Conservation (phyloP, 2,797 vertebrate species). For the Bradypodion pumilum region DNA sequence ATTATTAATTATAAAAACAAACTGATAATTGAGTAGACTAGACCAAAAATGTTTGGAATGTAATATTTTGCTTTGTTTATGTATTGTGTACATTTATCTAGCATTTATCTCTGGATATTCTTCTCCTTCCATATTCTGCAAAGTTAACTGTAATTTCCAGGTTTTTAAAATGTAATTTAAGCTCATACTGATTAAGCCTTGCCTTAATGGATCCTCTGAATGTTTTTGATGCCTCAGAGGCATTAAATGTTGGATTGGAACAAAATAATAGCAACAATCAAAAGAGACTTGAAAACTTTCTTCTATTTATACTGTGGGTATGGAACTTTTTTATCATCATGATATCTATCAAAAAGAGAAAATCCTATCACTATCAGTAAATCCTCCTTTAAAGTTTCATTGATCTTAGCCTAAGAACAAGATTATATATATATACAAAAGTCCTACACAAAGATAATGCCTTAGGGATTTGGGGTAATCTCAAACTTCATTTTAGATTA, state of each 20-base stretch:
- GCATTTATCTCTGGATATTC: constrained; percentile 42
- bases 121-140: no score
- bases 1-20: no score
- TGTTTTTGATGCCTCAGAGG: constrained; percentile 23
- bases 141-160: constrained; percentile 5
- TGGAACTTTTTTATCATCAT: constrained; percentile 54
- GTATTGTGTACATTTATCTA: neutral
- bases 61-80: neutral
- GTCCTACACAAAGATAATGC: constrained; percentile 73
- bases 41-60: neutral
- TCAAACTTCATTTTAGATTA: constrained; percentile 80
- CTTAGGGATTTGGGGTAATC: constrained; percentile 77
- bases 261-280: constrained; percentile 4
- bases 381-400: constrained; percentile 79
- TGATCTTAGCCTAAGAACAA: constrained; percentile 80
- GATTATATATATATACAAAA: constrained; percentile 69
- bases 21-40: no score
- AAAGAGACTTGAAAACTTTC: constrained; percentile 55
- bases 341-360: constrained; percentile 69
- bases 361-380: constrained; percentile 77
- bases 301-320: constrained; percentile 50
- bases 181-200: neutral
- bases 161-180: neutral
- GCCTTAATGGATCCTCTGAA: constrained; percentile 10
- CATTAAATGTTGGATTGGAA: constrained; percentile 21